Conservation (phyloP, 1,140 invertebrate species). For the Riptortus pedestris region DNA sequence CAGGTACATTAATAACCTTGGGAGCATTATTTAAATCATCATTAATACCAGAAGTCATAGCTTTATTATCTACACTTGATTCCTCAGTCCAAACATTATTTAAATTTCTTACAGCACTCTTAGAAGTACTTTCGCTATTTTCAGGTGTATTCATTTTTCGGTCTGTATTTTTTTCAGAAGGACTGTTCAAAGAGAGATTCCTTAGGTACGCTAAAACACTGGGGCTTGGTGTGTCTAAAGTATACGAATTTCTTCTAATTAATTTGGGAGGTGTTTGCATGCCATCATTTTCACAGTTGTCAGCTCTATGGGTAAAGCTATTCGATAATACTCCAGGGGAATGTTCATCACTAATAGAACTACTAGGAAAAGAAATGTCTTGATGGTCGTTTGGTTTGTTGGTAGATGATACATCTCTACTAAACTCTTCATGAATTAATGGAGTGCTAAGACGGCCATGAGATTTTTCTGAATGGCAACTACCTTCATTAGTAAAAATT, state of each 20-base stretch:
- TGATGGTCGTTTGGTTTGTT: background rate
- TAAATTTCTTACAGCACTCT: conserved; percentile 3
- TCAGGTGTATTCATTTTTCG: background rate
- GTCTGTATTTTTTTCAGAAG: background rate
- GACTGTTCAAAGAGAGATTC: background rate
- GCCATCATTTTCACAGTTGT: background rate
- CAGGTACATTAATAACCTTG: no score
- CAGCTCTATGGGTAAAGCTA: background rate
- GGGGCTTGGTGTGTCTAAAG: conserved; percentile 22
- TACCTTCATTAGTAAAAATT: background rate
- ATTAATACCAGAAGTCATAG: no score
- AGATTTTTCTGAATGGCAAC: background rate
- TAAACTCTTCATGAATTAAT: background rate
- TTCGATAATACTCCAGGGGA: background rate
- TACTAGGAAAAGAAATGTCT: background rate
- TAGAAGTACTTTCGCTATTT: background rate
- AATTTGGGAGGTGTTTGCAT: background rate
- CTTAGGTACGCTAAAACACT: conserved; percentile 18
- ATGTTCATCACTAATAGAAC: background rate
- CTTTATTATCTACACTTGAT: background rate
- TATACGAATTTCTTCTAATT: conserved; percentile 23
- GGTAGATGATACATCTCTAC: background rate
- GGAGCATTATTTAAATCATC: no score
- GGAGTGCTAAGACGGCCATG: background rate
- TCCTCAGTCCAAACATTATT: background rate